phyloP scores from a whole-genome alignment of 2,113 vertebrate species.

The Phalacrocorax carbo region DNA sequence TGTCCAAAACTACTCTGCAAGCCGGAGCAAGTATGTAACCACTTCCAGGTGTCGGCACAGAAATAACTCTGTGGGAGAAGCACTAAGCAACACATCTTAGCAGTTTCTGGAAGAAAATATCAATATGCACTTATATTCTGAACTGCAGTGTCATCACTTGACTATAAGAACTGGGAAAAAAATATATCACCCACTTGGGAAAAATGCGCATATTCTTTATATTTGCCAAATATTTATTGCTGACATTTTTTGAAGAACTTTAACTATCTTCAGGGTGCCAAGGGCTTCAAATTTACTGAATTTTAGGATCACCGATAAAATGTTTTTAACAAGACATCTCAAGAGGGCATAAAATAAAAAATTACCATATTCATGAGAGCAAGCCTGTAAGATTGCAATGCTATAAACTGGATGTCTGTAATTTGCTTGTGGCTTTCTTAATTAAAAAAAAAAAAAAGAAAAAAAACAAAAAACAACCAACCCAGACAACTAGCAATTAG shows the following conservation, averaged over 20 bases:
- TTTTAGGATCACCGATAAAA: conserved; percentile 84
- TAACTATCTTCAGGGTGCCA: conserved; percentile 80
- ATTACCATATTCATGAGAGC: conserved; percentile 87
- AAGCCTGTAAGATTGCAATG: conserved; percentile 79
- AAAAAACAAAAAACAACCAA: too few species aligned
- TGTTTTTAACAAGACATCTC: conserved; percentile 86
- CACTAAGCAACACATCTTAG: conserved; percentile 47
- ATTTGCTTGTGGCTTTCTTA: conserved; percentile 82
- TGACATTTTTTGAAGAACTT: conserved; percentile 79
- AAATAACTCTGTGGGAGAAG: conserved; percentile 79
- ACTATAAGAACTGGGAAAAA: conserved; percentile 66
- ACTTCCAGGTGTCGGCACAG: conserved; percentile 89
- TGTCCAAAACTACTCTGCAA: conserved; percentile 79
- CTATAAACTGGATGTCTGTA: conserved; percentile 82
- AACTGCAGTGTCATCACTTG: conserved; percentile 81
- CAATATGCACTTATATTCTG: conserved; percentile 77
- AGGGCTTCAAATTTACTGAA: conserved; percentile 82
- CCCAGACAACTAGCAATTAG: conserved; percentile 73
- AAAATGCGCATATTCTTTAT: conserved; percentile 84
- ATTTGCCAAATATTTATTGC: conserved; percentile 79
- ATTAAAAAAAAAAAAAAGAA: conserved; percentile 73
- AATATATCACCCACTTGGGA: conserved; percentile 75
- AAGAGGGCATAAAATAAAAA: conserved; percentile 84
- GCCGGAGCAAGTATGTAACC: conserved; percentile 74
- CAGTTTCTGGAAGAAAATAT: conserved; percentile 75